These are phyloP conservation scores for Rhinopomastus cyanomelas DNA, from an alignment of 2,113 vertebrate genomes.

Conservation along the genomic window DNA sequence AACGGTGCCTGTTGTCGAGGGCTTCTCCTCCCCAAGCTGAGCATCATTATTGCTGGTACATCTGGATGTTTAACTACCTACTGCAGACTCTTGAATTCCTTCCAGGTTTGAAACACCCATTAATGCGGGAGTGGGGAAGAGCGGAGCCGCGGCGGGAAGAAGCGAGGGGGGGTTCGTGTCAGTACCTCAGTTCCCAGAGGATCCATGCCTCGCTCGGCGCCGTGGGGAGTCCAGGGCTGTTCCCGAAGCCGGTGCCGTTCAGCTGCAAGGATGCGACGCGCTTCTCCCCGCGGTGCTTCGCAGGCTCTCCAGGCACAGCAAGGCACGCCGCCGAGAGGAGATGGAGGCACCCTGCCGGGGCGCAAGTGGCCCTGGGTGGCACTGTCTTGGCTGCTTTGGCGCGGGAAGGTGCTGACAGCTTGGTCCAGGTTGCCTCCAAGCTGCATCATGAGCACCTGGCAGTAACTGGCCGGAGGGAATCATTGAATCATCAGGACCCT, in stretches of 20 bases:
- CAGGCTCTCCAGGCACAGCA: neutral
- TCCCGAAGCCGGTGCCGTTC: slow-evolving; percentile 39
- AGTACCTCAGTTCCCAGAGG: slow-evolving; percentile 48
- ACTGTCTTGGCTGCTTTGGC: too few species aligned
- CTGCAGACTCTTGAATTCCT: slow-evolving; percentile 71
- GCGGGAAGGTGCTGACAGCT: too few species aligned
- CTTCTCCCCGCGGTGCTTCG: neutral
- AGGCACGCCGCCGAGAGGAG: neutral
- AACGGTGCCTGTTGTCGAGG: slow-evolving; percentile 72
- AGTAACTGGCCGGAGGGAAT: too few species aligned
- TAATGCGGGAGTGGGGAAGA: slow-evolving; percentile 53
- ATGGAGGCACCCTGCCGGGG: neutral
- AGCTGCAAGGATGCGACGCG: neutral
- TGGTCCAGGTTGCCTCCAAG: too few species aligned
- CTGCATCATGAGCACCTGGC: too few species aligned
- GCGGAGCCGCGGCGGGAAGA: slow-evolving; percentile 53
- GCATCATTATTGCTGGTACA: slow-evolving; percentile 75
- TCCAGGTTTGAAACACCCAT: slow-evolving; percentile 69
- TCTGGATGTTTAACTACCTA: slow-evolving; percentile 74
- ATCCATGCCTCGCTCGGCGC: slow-evolving; percentile 64
- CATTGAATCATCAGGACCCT: too few species aligned
- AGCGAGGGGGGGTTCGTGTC: slow-evolving; percentile 36
- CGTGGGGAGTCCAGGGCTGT: slow-evolving; percentile 32
- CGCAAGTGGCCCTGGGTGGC: neutral
- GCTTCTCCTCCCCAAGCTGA: slow-evolving; percentile 63